Base-by-base conservation (phyloP, 2,797 vertebrate genomes). In the Atherinosoma microstoma region DNA sequence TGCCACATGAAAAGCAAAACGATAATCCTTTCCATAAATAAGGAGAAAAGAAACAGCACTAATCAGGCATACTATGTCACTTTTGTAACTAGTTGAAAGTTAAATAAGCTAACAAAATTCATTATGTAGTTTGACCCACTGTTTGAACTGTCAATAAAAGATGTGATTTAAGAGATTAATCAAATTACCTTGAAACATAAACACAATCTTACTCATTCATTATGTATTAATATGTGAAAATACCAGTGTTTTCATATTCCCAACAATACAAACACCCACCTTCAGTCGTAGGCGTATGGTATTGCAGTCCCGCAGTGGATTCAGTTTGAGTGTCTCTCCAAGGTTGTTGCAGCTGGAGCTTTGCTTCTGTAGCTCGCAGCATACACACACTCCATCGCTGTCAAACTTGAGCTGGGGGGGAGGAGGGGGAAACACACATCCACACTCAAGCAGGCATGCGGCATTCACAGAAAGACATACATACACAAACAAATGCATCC, bases 361-460 rank as follows among this genome's bases (percentile, higher is more conserved):
- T 89, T 96, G 97, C 82, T 96, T 97, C 87, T 97, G 97, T 49
- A 96, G 93, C 90, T 99, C 96, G 49, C 97, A 99, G 95, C 98
- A 99, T 40, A 99, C 97, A 72, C 98, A 99, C 85, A 99, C 97
- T 58, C 97, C 97, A 64, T 99, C 97, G 12, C 96, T 97, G 95
- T 98, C 97, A 24, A 98, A 97, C 93, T 98, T 99, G 66, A 99
- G 97, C 98, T 99, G 91, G 40, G 82, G 84, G 87, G 65, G 35
- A 90, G 82, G 69, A 80, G 80, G 86, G 73, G 89, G 80, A 81
- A 92, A 91, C 79, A 92, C 76, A 84, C 90, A 93, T 89, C 86
- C 91, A 49, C 90, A 93, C 89, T 92, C 88, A 89, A 87, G 80
- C 90, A 91, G 82, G 85, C 81, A 90, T 83, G 79, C 88, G 76